Conservation (phyloP, 2,888 invertebrate species). For the Drosophila limbata region DNA sequence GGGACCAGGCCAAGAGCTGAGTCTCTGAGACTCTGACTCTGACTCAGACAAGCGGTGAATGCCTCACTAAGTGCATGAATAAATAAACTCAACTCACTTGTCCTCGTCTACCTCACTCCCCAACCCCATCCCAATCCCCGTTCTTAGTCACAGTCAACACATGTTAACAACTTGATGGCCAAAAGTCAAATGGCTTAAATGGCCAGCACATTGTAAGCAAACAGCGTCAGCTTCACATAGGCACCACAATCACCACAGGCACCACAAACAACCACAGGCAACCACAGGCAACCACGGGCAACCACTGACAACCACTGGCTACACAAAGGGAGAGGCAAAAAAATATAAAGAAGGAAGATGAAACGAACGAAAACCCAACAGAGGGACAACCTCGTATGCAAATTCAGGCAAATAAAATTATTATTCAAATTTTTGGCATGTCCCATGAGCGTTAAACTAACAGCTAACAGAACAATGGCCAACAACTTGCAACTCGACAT, state of each 20-base stretch:
- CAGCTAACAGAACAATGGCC: constrained; percentile 68
- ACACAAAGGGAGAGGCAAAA: constrained; percentile 10
- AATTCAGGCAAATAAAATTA: constrained; percentile 79
- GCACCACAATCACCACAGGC: constrained; percentile 19
- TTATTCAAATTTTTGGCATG: constrained; percentile 79
- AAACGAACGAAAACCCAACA: constrained; percentile 20
- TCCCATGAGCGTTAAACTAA: constrained; percentile 81
- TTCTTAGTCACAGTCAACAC: constrained; percentile 62
- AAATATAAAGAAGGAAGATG: constrained; percentile 3
- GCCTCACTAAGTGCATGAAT: constrained; percentile 78
- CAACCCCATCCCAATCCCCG: constrained; percentile 1
- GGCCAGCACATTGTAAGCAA: constrained; percentile 75
- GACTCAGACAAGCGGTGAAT: constrained; percentile 58
- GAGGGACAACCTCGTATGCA: constrained; percentile 60
- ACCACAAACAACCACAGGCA: constrained; percentile 18
- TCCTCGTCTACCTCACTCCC: constrained; percentile 29
- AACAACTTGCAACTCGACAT: constrained; percentile 61
- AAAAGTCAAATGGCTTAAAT: constrained; percentile 79
- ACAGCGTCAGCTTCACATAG: constrained; percentile 42
- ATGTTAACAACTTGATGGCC: constrained; percentile 79
- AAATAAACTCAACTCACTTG: constrained; percentile 75
- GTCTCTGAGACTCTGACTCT: constrained; percentile 25
- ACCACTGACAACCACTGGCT: constrained; percentile 14
- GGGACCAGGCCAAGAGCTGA: constrained; percentile 39
- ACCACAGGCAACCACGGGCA: constrained; percentile 13